phyloP scores from a whole-genome alignment of 2,888 invertebrate genomes.

The Hydriomena furcata region DNA sequence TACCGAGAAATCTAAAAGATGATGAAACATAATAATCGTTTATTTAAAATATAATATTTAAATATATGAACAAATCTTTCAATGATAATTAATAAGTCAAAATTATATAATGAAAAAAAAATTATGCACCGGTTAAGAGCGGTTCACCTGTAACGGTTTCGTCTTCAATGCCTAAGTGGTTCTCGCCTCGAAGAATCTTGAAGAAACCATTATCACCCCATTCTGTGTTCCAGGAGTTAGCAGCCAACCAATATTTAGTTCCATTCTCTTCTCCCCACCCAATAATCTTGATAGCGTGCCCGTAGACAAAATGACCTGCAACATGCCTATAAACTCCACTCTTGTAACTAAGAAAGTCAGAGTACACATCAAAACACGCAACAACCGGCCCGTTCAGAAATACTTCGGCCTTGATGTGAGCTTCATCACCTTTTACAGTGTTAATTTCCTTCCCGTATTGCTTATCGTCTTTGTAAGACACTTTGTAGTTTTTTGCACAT shows the following conservation, averaged over 20 bases:
- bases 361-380: conserved; percentile 93
- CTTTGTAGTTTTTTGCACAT: conserved; percentile 80
- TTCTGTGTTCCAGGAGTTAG: conserved; percentile 96
- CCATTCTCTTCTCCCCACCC: conserved; percentile 93
- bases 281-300: conserved; percentile 93
- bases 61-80: too few relatives aligned
- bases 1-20: too few relatives aligned
- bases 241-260: conserved; percentile 94
- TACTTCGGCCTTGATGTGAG: conserved; percentile 91
- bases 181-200: conserved; percentile 91
- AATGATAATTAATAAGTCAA: too few relatives aligned
- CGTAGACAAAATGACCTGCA: conserved; percentile 88
- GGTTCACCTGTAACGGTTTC: too few relatives aligned
- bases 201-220: conserved; percentile 96
- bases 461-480: conserved; percentile 88
- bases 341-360: conserved; percentile 93
- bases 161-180: too few relatives aligned
- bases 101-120: too few relatives aligned
- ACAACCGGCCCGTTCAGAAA: conserved; percentile 95
- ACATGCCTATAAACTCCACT: conserved; percentile 88
- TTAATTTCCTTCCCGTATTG: conserved; percentile 87
- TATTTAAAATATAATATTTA: too few relatives aligned
- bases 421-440: conserved; percentile 83
- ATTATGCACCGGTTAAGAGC: conserved; percentile 61
- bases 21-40: too few relatives aligned